Conservation (phyloP, 2,113 vertebrate species). For the Myrmecobius fasciatus region DNA sequence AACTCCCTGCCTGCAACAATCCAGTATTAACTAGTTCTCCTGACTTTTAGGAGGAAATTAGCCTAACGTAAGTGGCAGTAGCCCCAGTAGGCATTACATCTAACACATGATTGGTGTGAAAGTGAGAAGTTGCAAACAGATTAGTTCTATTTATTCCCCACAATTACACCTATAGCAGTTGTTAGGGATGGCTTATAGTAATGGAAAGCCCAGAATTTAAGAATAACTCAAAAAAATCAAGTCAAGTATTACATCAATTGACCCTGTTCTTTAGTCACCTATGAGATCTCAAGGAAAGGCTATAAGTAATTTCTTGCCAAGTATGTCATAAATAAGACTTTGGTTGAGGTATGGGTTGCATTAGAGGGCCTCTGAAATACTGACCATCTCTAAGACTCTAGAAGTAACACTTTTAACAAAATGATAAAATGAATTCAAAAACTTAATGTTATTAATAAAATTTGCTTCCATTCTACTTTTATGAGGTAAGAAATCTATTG, state of each 20-base stretch:
- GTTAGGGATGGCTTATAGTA: not conserved
- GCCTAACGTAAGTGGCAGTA: no score
- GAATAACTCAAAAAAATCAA: not conserved
- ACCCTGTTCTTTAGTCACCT: not conserved
- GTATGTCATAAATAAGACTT: not conserved
- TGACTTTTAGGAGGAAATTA: no score
- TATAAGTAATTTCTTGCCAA: not conserved
- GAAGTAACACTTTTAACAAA: constrained; percentile 41
- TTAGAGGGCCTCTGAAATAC: not conserved
- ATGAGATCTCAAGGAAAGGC: not conserved
- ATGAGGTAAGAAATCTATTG: not conserved
- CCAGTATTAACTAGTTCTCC: no score
- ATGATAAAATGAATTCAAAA: constrained; percentile 6
- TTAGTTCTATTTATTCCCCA: not conserved
- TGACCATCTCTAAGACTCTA: not conserved
- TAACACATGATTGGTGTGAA: not conserved
- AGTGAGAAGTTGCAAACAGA: not conserved
- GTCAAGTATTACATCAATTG: not conserved
- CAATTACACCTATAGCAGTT: not conserved
- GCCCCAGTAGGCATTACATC: not conserved
- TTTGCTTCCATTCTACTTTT: not conserved
- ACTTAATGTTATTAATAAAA: constrained; percentile 10
- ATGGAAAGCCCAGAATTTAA: not conserved
- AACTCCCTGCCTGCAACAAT: no score
- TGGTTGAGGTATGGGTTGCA: not conserved